phyloP scores from a whole-genome alignment of 2,888 invertebrate species.

The Chloromyia formosa region DNA sequence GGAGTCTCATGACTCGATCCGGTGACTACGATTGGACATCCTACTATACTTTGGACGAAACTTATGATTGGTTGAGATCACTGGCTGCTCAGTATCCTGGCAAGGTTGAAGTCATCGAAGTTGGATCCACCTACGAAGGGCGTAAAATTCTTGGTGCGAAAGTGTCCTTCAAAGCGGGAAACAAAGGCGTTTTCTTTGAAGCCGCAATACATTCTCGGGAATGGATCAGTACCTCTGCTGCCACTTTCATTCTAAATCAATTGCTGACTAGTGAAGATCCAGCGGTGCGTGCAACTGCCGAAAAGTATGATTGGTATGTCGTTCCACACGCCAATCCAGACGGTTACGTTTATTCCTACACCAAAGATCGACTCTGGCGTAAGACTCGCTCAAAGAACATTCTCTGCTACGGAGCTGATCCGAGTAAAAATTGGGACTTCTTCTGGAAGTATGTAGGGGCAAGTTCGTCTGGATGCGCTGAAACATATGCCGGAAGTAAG shows the following conservation, averaged over 20 bases:
- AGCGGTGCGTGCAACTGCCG: constrained; percentile 61
- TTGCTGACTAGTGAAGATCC: constrained; percentile 63
- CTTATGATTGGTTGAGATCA: constrained; percentile 66
- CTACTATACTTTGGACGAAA: constrained; percentile 55
- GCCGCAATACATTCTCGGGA: constrained; percentile 61
- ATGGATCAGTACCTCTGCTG: constrained; percentile 67
- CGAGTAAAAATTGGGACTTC: constrained; percentile 81
- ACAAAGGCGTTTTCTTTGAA: constrained; percentile 61
- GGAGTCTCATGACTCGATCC: constrained; percentile 52
- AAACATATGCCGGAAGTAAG: constrained; percentile 72
- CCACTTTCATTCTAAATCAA: constrained; percentile 66
- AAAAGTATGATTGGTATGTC: constrained; percentile 71
- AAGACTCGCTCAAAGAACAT: constrained; percentile 70
- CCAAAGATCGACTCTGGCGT: constrained; percentile 74
- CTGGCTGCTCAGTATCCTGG: constrained; percentile 62
- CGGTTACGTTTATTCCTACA: constrained; percentile 71
- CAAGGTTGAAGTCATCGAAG: constrained; percentile 62
- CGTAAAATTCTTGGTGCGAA: constrained; percentile 62
- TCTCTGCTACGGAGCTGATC: constrained; percentile 73
- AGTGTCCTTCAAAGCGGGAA: constrained; percentile 53
- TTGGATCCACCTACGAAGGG: constrained; percentile 66
- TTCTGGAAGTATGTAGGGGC: constrained; percentile 73
- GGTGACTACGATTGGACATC: constrained; percentile 55
- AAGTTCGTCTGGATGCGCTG: constrained; percentile 68
- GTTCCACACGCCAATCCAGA: constrained; percentile 77